Evolutionary conservation across 2,797 vertebrate genomes (phyloP).

Genomic region (Florisuga fusca): DNA sequence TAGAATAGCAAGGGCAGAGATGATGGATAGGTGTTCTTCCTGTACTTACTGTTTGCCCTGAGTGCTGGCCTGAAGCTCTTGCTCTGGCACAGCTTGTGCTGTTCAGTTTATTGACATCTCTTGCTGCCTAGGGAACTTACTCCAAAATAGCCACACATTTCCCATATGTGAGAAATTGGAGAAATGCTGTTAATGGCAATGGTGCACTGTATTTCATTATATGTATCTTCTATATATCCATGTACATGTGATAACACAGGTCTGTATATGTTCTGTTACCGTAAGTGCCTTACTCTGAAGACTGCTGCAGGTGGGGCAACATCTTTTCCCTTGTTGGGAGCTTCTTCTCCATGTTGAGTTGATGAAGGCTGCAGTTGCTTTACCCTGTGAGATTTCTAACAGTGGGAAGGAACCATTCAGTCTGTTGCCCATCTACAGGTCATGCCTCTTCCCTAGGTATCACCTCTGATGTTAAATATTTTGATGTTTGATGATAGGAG

Average conservation of each 20-base stretch:
- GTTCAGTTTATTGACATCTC: background rate
- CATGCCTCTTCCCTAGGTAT: background rate
- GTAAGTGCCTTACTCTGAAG: background rate
- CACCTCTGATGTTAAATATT: background rate
- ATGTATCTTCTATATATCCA: background rate
- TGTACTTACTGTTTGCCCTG: background rate
- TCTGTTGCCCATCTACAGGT: fast-evolving
- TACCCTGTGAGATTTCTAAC: background rate
- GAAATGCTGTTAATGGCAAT: background rate
- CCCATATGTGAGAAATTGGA: background rate
- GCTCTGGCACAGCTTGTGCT: background rate
- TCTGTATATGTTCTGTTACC: background rate
- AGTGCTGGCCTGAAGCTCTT: background rate
- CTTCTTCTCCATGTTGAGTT: background rate
- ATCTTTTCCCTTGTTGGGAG: fast-evolving
- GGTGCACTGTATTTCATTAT: background rate
- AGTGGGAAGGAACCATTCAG: background rate
- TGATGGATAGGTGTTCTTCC: background rate
- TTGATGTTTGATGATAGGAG: background rate
- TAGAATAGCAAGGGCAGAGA: background rate
- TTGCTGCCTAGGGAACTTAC: background rate
- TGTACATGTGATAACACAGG: fast-evolving
- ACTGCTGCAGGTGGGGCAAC: background rate
- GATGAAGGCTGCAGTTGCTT: background rate
- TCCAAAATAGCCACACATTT: background rate